phyloP scores from a whole-genome alignment of 2,888 invertebrate species.

The Mesorhabditis sp. region DNA sequence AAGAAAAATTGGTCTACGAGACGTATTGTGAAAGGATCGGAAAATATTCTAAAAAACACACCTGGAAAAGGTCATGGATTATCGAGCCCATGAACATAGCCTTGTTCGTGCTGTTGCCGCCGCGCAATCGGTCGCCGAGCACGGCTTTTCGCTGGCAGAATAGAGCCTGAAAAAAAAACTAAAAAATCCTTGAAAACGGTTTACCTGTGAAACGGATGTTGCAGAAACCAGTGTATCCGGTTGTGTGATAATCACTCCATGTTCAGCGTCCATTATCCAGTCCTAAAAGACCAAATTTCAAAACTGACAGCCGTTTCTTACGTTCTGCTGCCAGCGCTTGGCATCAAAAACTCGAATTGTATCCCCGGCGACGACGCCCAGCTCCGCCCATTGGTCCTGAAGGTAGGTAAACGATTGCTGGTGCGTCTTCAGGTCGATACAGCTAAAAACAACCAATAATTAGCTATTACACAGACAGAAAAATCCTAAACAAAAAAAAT shows the following conservation, averaged over 20 bases:
- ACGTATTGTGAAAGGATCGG: not conserved
- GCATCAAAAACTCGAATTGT: conserved; percentile 27
- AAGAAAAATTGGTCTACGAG: not conserved
- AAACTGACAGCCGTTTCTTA: conserved; percentile 29
- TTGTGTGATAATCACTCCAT: conserved; percentile 40
- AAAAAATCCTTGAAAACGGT: not conserved
- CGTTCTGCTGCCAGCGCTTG: conserved; percentile 24
- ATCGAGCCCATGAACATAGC: conserved; percentile 81
- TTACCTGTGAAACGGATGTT: conserved; percentile 17
- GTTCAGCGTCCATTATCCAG: conserved; percentile 15
- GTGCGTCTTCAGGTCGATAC: not conserved
- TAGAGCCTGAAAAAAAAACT: not conserved
- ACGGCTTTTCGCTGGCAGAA: conserved; percentile 19
- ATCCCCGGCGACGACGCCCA: conserved; percentile 20
- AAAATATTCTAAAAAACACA: conserved; percentile 11
- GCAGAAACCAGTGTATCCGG: conserved; percentile 37
- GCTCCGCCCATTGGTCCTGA: conserved; percentile 30
- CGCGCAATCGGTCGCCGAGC: conserved; percentile 42
- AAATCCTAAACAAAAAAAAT: too few species aligned
- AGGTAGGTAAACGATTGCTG: not conserved
- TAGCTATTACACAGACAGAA: too few species aligned
- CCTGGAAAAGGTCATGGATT: conserved; percentile 70
- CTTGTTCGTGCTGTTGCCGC: conserved; percentile 33
- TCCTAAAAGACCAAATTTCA: not conserved
- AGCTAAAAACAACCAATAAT: not conserved